Percentiles rank a stretch among this genome's conserved stretches.
These are phyloP conservation scores for Brachionus asplanchnoidis DNA, from an alignment of 1,140 invertebrate species.

Conservation along the genomic window DNA sequence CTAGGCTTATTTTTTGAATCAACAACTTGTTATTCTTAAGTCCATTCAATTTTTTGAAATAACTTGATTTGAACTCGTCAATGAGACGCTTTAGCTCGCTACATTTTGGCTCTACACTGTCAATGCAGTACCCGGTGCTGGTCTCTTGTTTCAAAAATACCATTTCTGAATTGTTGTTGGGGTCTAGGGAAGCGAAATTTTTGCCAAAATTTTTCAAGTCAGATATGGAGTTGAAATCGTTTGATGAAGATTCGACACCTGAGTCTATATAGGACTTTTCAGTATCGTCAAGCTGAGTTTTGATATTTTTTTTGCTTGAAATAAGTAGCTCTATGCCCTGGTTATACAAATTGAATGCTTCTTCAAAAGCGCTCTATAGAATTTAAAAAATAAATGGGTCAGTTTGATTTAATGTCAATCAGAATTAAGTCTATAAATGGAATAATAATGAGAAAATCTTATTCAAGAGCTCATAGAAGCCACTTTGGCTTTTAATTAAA, in stretches of 20 bases:
- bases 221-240: slow-evolving; percentile 18
- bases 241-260: slow-evolving; percentile 8
- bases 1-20: neutral
- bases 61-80: slow-evolving; percentile 12
- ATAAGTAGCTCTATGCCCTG: slow-evolving; percentile 28
- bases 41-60: slow-evolving; percentile 25
- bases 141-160: neutral
- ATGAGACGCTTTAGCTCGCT: slow-evolving; percentile 22
- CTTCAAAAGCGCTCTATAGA: slow-evolving; percentile 28
- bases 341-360: slow-evolving; percentile 35
- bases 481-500: neutral
- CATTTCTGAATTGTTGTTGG: slow-evolving; percentile 20
- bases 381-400: neutral
- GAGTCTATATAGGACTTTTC: slow-evolving; percentile 24
- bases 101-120: slow-evolving; percentile 36
- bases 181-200: neutral
- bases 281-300: slow-evolving; percentile 1
- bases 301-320: slow-evolving; percentile 16
- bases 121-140: slow-evolving; percentile 24
- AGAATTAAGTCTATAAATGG: neutral
- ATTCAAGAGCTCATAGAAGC: neutral
- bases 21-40: neutral
- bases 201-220: neutral
- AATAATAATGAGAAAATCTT: slow-evolving; percentile 5
- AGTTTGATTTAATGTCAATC: slow-evolving; percentile 14